Evolutionary conservation across 1,140 invertebrate genomes (phyloP).

Genomic region (Panagrolaimus sp.): DNA sequence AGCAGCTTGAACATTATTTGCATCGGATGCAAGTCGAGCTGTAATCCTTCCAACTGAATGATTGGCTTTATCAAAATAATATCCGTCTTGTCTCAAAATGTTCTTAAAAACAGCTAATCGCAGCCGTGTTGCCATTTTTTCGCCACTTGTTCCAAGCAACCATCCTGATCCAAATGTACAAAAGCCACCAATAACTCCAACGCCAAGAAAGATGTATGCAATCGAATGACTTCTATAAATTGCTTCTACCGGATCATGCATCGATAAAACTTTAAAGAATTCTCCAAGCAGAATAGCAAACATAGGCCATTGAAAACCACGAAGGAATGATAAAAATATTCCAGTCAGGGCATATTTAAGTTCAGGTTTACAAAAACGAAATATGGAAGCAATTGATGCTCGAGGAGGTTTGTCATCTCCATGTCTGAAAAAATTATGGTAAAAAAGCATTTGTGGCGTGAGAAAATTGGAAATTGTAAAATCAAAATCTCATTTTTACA

Average conservation of each 20-base stretch:
- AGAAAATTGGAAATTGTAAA: too few species aligned
- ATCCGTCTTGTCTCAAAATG: slow-evolving; percentile 5
- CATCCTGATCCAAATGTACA: neutral
- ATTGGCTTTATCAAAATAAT: neutral
- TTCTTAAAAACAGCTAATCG: neutral
- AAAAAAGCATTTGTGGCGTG: too few species aligned
- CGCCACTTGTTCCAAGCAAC: neutral
- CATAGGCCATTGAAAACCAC: slow-evolving; percentile 1
- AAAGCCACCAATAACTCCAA: neutral
- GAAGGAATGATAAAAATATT: neutral
- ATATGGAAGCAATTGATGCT: too few species aligned
- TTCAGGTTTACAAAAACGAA: neutral
- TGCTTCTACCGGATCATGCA: neutral
- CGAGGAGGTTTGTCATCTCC: too few species aligned
- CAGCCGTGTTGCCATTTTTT: neutral
- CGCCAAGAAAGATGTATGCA: neutral
- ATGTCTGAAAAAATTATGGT: too few species aligned
- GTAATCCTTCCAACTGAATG: neutral
- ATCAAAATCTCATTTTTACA: too few species aligned
- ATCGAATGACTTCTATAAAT: neutral
- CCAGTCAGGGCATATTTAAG: neutral
- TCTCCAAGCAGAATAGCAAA: slow-evolving; percentile 1
- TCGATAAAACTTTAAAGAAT: neutral
- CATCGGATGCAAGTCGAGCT: neutral
- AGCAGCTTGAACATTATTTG: slow-evolving; percentile 5